Base-by-base conservation (phyloP, 2,797 vertebrate genomes). In the Lophotriccus pileatus region DNA sequence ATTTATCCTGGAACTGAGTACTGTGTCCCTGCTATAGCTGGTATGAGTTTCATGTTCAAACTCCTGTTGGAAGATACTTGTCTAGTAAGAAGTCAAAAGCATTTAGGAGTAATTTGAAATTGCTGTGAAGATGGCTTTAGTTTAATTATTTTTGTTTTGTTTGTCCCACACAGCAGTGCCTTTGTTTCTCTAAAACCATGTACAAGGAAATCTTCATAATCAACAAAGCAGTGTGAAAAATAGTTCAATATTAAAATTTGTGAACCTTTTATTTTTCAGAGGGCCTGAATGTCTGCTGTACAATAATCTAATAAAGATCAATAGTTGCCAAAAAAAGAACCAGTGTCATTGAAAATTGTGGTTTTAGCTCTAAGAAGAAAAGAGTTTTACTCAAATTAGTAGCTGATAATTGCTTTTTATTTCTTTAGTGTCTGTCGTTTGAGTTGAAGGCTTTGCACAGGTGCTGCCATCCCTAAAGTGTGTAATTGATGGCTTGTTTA, bases 1-100 rank as follows among this genome's bases (percentile, higher is more conserved):
- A 98, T 98, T 98, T 98, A 98, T 97, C 96, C 96, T 96, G 97
- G 97, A 96, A 97, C 97, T 97, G 97, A 97, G 97, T 92, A 89
- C 95, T 95, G 94, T 94, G 95, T 97, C 94, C 97, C 94, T 90
- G 95, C 96, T 94, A 87, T 95, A 46, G 96, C 97, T 94, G 93
- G 94, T 94, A 95, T 94, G 91, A 95, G 87, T 96, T 97, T 97
- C 96, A 96, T 97, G 93, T 96, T 95, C 94, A 94, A 96, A 94
- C 79, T 93, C 83, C 73, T 52, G 92, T 95, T 96, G 97, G 81
- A 96, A 96, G 91, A 95, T 78, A 91, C 87, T 96, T 97, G 95
- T 93, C 93, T 96, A 87, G 92, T 93, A 96, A 97, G 96, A 97
- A 97, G 97, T 95, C 89, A 97, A 91, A 96, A 97, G 80, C 79